These are phyloP conservation scores for Pteropus alecto DNA, from an alignment of 2,113 vertebrate genomes.

Conservation along the genomic window DNA sequence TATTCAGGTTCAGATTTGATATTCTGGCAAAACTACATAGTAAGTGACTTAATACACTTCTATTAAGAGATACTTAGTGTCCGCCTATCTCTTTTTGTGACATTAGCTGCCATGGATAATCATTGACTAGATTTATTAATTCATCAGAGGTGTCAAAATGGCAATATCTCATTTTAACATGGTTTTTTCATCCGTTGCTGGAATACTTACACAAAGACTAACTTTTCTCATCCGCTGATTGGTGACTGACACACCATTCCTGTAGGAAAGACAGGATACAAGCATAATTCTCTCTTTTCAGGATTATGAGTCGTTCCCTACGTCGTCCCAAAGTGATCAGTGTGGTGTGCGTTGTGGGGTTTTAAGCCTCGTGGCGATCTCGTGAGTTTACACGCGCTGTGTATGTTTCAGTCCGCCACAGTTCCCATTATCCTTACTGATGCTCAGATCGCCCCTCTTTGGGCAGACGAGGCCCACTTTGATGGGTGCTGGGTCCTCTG, in stretches of 20 bases:
- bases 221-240: neutral
- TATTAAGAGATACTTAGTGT: neutral
- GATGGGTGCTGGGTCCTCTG: neutral
- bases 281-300: neutral
- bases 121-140: neutral
- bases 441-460: neutral
- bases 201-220: neutral
- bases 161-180: neutral
- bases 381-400: neutral
- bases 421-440: neutral
- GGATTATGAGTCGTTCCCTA: neutral
- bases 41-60: neutral
- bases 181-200: neutral
- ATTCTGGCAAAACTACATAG: neutral
- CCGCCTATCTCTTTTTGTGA: neutral
- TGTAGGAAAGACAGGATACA: neutral
- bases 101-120: neutral
- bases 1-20: neutral
- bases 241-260: neutral
- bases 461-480: neutral
- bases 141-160: neutral
- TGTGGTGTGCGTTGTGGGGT: neutral
- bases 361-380: neutral
- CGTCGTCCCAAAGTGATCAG: neutral
- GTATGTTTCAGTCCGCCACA: neutral